These are phyloP conservation scores for Hyla sarda DNA, from an alignment of 2,113 vertebrate genomes.

Conservation along the genomic window DNA sequence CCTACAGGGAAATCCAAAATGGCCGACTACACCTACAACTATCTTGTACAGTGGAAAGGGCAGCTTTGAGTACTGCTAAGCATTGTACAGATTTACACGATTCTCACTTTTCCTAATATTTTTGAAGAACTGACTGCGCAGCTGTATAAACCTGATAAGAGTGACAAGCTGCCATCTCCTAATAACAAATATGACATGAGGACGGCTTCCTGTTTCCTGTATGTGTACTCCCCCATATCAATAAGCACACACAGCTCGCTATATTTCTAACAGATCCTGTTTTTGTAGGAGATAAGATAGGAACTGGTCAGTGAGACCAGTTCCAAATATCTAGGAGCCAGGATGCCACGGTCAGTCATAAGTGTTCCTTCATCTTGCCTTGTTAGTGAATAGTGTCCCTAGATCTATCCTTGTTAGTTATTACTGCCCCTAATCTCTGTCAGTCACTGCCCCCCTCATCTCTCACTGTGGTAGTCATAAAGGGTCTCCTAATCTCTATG, in stretches of 20 bases:
- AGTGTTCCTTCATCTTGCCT: too few species aligned
- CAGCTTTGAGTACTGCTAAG: too few species aligned
- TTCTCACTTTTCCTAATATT: neutral
- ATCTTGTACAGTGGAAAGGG: neutral
- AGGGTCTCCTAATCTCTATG: too few species aligned
- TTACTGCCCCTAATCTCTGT: too few species aligned
- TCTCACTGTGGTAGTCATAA: too few species aligned
- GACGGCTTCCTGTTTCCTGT: slow-evolving; percentile 26
- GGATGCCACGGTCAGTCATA: too few species aligned
- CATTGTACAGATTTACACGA: too few species aligned
- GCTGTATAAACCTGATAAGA: slow-evolving; percentile 35
- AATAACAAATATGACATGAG: slow-evolving; percentile 17
- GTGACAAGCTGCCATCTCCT: neutral
- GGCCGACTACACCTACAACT: neutral
- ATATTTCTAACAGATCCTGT: slow-evolving; percentile 9
- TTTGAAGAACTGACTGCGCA: neutral
- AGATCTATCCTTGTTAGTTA: too few species aligned
- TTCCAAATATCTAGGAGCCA: too few species aligned
- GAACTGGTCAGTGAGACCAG: neutral
- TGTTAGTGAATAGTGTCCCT: too few species aligned
- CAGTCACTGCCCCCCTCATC: too few species aligned
- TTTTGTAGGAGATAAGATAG: neutral
- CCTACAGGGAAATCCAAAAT: too few species aligned
- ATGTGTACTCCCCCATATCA: slow-evolving; percentile 7
- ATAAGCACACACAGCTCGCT: neutral